These are phyloP conservation scores for Sparus aurata DNA, from an alignment of 2,797 vertebrate species.

Conservation along the genomic window DNA sequence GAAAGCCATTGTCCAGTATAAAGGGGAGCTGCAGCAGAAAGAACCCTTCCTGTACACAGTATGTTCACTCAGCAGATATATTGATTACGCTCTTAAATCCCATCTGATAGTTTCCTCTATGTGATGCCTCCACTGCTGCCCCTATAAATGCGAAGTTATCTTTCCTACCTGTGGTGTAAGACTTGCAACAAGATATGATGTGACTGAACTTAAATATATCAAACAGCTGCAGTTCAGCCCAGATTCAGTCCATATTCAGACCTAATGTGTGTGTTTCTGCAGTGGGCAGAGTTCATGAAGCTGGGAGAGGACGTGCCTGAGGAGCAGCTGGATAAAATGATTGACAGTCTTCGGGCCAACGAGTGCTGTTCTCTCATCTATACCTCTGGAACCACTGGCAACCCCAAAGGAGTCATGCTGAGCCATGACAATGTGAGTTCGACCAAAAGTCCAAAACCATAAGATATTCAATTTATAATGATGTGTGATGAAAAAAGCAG, in stretches of 20 bases:
- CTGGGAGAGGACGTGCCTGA: slow-evolving; percentile 79
- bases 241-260: neutral
- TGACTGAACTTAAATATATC: neutral
- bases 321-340: slow-evolving; percentile 75
- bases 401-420: slow-evolving; percentile 88
- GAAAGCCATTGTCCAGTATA: slow-evolving; percentile 89
- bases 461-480: too few relatives aligned
- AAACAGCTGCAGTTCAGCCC: too few relatives aligned
- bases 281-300: slow-evolving; percentile 89
- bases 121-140: neutral
- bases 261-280: slow-evolving; percentile 13
- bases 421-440: slow-evolving; percentile 87
- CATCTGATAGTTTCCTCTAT: neutral
- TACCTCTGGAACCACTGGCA: slow-evolving; percentile 88
- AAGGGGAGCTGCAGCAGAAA: slow-evolving; percentile 82
- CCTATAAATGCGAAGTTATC: neutral
- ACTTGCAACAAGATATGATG: neutral
- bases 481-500: too few relatives aligned
- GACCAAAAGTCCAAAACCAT: too few relatives aligned
- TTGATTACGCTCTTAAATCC: slow-evolving; percentile 9
- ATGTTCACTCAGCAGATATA: slow-evolving; percentile 42
- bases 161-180: neutral
- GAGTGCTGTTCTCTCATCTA: slow-evolving; percentile 89
- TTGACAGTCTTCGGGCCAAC: slow-evolving; percentile 82
- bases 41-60: slow-evolving; percentile 83